A percentile compares a stretch with the other conserved stretches of the same genome.
phyloP scores from a whole-genome alignment of 2,113 vertebrate genomes.

The Tragelaphus scriptus region DNA sequence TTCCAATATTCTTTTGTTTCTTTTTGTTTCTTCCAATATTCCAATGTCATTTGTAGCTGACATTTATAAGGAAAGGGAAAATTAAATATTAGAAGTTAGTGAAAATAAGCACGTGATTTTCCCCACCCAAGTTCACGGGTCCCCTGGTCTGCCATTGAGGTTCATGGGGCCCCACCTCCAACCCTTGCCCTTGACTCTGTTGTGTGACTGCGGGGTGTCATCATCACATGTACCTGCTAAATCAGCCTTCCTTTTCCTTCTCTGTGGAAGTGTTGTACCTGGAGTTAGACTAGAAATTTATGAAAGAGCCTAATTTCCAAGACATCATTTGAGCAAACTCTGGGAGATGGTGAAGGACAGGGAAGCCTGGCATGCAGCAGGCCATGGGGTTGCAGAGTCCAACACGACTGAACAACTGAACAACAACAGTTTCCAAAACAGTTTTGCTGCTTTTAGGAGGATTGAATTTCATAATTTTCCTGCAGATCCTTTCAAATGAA shows the following conservation, averaged over 20 bases:
- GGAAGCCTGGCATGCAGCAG: not conserved
- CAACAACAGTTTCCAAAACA: not conserved
- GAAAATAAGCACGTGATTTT: not conserved
- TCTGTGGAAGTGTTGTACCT: not conserved
- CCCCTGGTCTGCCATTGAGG: rapidly evolving
- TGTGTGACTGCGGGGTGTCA: no score
- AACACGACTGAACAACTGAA: not conserved
- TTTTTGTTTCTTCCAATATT: not conserved
- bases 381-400: not conserved
- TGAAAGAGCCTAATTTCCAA: not conserved
- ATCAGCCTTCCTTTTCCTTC: not conserved
- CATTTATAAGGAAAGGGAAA: not conserved
- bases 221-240: not conserved
- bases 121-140: not conserved
- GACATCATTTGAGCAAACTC: not conserved
- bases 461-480: not conserved
- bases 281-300: not conserved
- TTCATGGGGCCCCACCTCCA: rapidly evolving
- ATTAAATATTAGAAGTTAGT: not conserved
- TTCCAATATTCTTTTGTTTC: not conserved
- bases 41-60: not conserved
- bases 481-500: not conserved
- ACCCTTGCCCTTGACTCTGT: not conserved
- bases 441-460: not conserved
- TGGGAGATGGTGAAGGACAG: not conserved